Evolutionary conservation across 2,888 invertebrate genomes (phyloP), one percentile per base, ranked within the genome.

Genomic region (Galeruca laticollis): DNA sequence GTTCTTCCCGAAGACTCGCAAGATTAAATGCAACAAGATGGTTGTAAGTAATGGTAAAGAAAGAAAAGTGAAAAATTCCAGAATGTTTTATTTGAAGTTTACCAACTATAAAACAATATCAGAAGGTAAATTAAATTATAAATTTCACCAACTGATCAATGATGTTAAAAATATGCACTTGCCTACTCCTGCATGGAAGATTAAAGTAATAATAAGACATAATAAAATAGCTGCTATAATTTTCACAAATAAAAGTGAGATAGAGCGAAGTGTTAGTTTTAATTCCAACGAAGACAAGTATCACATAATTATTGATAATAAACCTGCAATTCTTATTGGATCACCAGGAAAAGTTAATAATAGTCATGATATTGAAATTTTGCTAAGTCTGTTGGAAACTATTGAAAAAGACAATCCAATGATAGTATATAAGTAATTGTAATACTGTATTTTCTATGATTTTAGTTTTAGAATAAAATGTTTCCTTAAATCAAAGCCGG

Each of bases 91-190:
- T 61, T 63, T 78, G 15, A 75, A 75, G 68, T 72, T 73, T 65
- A 20, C 52, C 31, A 33, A 61, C 8, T 21, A 60, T 51, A 73
- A 63, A 60, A 65, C 70, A 35, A 67, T 69, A 13, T 61, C 69
- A 13, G 74, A 72, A 60, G 75, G 75, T 51, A 76, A 60, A 61
- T 65, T 80, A 11, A 76, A 73, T 26, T 81, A 79, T 60, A 60
- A 77, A 10, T 81, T 81, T 67, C 75, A 79, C n/a, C 75, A 75
- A 47, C 68, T 81, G 20, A 78, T 81, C 1, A 73, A 73, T 26
- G 80, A 81, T 68, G 79, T 80, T 13, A 81, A 81, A 70, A 77
- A 77, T 49, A 77, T 80, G 78, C 79, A 78, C 52, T 70, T 81
- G 35, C 81, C 81, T 1, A 75, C 76, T 1, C 71, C 77, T 1